A percentile compares a stretch with the other conserved stretches of the same genome.
These are phyloP conservation scores for Mongoloraphidia duomilia DNA, from an alignment of 2,888 invertebrate species.

Conservation along the genomic window DNA sequence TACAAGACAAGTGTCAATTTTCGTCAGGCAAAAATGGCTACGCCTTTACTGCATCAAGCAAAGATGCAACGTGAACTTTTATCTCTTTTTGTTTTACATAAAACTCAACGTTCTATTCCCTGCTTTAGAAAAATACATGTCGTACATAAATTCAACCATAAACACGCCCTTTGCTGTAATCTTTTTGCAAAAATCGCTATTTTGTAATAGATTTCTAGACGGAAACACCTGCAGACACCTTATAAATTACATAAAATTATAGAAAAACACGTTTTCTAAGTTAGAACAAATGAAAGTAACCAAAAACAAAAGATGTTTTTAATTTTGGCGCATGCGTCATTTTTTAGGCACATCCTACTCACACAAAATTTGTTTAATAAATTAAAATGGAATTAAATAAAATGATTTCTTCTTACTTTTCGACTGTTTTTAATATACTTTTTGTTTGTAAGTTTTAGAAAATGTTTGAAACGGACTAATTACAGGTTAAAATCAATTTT, in stretches of 20 bases:
- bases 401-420: background rate
- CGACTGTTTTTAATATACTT: background rate
- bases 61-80: slow-evolving; percentile 14
- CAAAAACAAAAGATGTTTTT: background rate
- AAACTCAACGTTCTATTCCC: background rate
- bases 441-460: background rate
- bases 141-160: background rate
- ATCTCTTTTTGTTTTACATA: slow-evolving; percentile 1
- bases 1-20: slow-evolving; percentile 49
- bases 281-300: too few relatives aligned
- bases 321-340: slow-evolving; percentile 3
- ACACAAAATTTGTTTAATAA: background rate
- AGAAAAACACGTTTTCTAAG: too few relatives aligned
- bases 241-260: background rate
- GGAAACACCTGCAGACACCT: background rate
- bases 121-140: background rate
- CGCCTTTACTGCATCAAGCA: slow-evolving; percentile 33
- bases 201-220: background rate
- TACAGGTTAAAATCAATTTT: background rate
- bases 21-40: slow-evolving; percentile 62
- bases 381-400: background rate
- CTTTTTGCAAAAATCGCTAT: too few relatives aligned
- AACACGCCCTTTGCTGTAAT: too few relatives aligned
- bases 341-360: slow-evolving; percentile 6
- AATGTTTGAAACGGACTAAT: background rate